Base-by-base conservation (phyloP, 1,140 invertebrate species). In the Ceratina calcarata region DNA sequence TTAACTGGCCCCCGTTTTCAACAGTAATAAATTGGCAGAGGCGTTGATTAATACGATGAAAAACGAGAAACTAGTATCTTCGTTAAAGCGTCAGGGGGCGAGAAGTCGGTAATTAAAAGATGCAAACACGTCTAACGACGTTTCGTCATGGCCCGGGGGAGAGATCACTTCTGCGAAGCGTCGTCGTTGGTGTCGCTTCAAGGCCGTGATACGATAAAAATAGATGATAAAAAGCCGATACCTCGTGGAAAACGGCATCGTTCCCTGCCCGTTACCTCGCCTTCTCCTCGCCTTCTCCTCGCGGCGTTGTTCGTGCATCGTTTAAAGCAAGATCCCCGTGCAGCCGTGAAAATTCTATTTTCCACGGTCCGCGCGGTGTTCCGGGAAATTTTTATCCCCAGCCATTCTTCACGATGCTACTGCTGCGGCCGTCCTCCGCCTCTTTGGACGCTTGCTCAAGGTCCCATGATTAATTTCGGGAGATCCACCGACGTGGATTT, bases 211-310 rank as follows among this genome's bases (percentile, higher is more conserved):
- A 77, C 55, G 45, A 55, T 10, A 60, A 70, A 77, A 61, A 77
- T 77, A 70, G 66, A 77, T n/a, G 60, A 61, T 70, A 49, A 77
- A 77, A 77, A 77, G 60, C 67, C 67, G 66, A 77, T 77, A 70
- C 18, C 16, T 16, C 45, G 24, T 51, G 37, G 15, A 45, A 10
- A n/a, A n/a, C 20, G 20, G 0, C 16, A 20, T 27, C 12, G n/a
- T 55, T 37, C 61, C 16, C 15, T 2, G 49, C 8, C 16, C 27
- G 8, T 75, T 75, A 75, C 65, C 10, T 66, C 20, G 64, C 67
- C 57, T 4, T 32, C 27, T 55, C n/a, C n/a, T n/a, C n/a, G n/a
- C n/a, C n/a, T n/a, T n/a, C 18, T 62, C 18, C 67, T 32, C n/a
- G 27, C 15, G 72, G 8, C 61, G 49, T 65, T 55, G 13, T 64